Conservation (phyloP, 2,797 vertebrate species). For the Poecilia velifera region DNA sequence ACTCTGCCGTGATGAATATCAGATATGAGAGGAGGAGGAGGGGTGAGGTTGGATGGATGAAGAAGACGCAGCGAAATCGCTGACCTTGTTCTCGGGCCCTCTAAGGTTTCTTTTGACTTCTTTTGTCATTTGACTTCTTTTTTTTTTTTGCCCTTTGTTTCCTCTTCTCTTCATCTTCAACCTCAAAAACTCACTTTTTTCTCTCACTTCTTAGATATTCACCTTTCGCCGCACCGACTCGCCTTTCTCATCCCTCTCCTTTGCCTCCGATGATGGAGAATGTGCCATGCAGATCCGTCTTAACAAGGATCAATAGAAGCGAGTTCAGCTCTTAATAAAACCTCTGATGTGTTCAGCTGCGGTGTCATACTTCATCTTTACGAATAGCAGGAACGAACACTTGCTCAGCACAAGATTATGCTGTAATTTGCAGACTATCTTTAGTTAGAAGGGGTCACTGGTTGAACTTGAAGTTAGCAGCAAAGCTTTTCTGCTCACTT, state of each 20-base stretch:
- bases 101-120: constrained; percentile 33
- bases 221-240: constrained; percentile 42
- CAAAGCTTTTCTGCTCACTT: not conserved
- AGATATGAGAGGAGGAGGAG: constrained; percentile 79
- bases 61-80: constrained; percentile 81
- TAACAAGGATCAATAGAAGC: constrained; percentile 83
- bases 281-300: constrained; percentile 64
- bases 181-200: constrained; percentile 26
- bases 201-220: constrained; percentile 46
- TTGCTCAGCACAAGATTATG: constrained; percentile 52
- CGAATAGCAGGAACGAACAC: constrained; percentile 39
- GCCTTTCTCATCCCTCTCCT: constrained; percentile 25
- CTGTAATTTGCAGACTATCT: constrained; percentile 47
- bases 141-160: constrained; percentile 27
- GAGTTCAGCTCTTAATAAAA: constrained; percentile 81
- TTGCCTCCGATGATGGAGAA: constrained; percentile 42
- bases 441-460: constrained; percentile 11
- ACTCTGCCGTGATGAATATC: constrained; percentile 89
- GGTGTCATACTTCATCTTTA: constrained; percentile 61
- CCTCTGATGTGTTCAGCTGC: constrained; percentile 63
- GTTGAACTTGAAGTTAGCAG: not conserved
- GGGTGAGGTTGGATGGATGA: constrained; percentile 46
- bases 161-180: constrained; percentile 41
- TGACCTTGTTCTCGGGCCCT: constrained; percentile 80
- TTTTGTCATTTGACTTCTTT: constrained; percentile 49